phyloP scores from a whole-genome alignment of 2,113 vertebrate genomes.

The Pyrgilauda ruficollis region DNA sequence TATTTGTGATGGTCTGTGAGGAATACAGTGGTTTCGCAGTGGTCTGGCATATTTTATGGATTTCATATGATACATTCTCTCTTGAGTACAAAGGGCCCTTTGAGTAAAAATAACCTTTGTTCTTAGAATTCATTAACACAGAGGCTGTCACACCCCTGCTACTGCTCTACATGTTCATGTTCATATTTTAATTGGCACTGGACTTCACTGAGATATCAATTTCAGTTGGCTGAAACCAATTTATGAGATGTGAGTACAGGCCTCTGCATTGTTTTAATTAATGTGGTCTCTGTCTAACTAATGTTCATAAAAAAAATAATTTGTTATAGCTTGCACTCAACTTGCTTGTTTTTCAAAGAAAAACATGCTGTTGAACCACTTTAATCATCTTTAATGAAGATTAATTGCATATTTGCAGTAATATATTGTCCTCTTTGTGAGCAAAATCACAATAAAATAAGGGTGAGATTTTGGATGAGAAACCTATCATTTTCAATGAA shows the following conservation, averaged over 20 bases:
- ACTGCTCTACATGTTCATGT: not conserved
- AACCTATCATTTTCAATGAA: not conserved
- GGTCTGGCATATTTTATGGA: not conserved
- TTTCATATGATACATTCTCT: not conserved
- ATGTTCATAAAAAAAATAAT: not conserved
- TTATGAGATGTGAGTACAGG: not conserved
- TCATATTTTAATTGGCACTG: not conserved
- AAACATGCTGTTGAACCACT: not conserved
- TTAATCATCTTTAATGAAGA: not conserved
- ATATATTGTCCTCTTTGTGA: not conserved
- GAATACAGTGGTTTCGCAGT: not conserved
- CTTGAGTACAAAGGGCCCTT: not conserved
- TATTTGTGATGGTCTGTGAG: not conserved
- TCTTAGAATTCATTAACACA: not conserved
- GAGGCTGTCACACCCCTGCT: not conserved
- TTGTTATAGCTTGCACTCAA: not conserved
- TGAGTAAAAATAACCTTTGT: not conserved
- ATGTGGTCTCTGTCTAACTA: not conserved
- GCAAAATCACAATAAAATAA: not conserved
- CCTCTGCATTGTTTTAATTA: not conserved
- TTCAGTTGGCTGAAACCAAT: not conserved
- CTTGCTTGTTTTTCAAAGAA: not conserved
- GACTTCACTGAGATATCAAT: not conserved
- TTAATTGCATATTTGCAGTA: not conserved
- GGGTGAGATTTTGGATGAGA: not conserved